These are phyloP conservation scores for Drosophila imparisetae DNA, from an alignment of 2,888 invertebrate genomes.

Conservation along the genomic window DNA sequence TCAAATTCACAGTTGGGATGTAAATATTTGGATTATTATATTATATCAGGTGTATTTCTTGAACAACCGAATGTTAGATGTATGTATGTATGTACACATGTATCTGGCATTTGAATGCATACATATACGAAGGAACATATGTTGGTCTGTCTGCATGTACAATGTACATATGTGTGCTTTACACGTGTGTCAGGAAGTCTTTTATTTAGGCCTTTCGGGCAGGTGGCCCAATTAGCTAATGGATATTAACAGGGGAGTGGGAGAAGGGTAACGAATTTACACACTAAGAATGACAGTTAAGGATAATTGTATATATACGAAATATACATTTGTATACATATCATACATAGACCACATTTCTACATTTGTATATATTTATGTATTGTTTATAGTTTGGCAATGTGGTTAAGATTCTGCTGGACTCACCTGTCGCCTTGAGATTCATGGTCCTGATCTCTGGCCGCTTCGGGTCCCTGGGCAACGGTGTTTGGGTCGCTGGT, in stretches of 20 bases:
- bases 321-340: not conserved
- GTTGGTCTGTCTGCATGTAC: constrained; percentile 1
- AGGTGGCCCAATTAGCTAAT: constrained; percentile 73
- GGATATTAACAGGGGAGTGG: constrained; percentile 56
- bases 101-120: not conserved
- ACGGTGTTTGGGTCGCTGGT: not conserved
- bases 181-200: constrained; percentile 15
- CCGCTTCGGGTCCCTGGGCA: constrained; percentile 13
- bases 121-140: not conserved
- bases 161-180: not conserved
- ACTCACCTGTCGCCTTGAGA: constrained; percentile 68
- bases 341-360: not conserved
- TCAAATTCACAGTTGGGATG: not conserved
- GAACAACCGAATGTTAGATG: not conserved
- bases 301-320: constrained; percentile 11
- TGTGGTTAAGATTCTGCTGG: constrained; percentile 5
- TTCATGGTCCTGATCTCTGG: constrained; percentile 42
- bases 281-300: constrained; percentile 13
- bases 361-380: constrained; percentile 1
- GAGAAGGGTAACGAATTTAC: constrained; percentile 32
- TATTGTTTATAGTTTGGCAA: constrained; percentile 5
- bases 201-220: constrained; percentile 31
- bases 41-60: not conserved
- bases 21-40: not conserved
- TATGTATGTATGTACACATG: not conserved